Evolutionary conservation across 1,140 invertebrate genomes (phyloP).

Genomic region (Lasioglossum baleicum): DNA sequence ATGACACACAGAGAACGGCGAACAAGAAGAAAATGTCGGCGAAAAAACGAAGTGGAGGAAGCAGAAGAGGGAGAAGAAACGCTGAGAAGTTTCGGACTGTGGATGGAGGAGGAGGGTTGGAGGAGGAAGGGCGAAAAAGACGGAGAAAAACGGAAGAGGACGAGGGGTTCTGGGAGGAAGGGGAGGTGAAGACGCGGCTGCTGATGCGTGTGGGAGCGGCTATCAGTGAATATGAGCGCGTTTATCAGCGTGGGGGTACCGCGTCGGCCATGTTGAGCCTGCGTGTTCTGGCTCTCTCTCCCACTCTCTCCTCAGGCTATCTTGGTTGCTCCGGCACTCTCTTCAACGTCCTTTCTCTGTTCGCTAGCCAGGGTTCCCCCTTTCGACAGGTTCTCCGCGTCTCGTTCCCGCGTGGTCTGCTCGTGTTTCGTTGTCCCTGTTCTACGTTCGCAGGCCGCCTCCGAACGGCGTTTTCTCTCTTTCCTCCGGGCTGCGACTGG

Average conservation of each 20-base stretch:
- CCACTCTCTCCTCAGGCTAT: slow-evolving; percentile 16
- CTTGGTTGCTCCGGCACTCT: slow-evolving; percentile 45
- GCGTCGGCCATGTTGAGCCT: slow-evolving; percentile 73
- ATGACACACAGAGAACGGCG: too few relatives aligned
- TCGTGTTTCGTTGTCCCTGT: too few relatives aligned
- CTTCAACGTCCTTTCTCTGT: not conserved
- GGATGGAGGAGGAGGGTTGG: not conserved
- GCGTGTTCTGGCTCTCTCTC: slow-evolving; percentile 64
- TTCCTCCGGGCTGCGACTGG: too few relatives aligned
- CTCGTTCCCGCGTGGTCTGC: too few relatives aligned
- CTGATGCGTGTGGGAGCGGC: slow-evolving; percentile 52
- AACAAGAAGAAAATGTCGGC: not conserved
- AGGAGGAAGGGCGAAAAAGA: not conserved
- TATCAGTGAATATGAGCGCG: slow-evolving; percentile 57
- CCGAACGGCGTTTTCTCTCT: too few relatives aligned
- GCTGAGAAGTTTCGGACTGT: slow-evolving; percentile 30
- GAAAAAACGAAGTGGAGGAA: not conserved
- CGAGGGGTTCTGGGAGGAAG: not conserved
- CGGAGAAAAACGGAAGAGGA: not conserved
- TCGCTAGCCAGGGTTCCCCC: not conserved
- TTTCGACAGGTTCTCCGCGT: too few relatives aligned
- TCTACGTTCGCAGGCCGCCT: too few relatives aligned
- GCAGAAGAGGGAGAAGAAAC: not conserved
- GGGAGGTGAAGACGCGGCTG: slow-evolving; percentile 49
- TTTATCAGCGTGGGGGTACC: slow-evolving; percentile 54